A percentile compares a stretch with the other conserved stretches of the same genome.
Evolutionary conservation across 2,113 vertebrate species (phyloP).

Genomic region (Setophaga petechia): DNA sequence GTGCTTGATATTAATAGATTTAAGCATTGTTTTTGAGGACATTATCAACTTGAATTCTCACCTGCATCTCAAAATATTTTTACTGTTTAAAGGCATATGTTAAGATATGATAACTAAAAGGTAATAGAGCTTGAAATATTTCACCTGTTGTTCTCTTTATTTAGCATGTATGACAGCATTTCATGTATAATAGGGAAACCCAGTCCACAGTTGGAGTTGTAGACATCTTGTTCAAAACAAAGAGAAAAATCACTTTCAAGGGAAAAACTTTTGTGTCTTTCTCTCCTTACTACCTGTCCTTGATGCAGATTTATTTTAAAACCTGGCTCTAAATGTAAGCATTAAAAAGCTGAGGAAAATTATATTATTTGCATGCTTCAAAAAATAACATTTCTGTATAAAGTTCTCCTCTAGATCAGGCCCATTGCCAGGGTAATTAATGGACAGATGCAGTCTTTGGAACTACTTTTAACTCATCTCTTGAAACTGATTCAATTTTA

Average conservation of each 20-base stretch:
- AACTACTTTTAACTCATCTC: constrained; percentile 33
- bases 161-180: not conserved
- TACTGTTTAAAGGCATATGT: not conserved
- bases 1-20: not conserved
- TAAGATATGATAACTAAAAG: not conserved
- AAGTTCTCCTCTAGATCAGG: not conserved
- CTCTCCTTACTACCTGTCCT: not conserved
- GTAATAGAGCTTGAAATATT: not conserved
- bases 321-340: not conserved
- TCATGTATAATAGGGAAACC: not conserved
- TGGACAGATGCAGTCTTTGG: constrained; percentile 7
- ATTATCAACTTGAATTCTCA: not conserved
- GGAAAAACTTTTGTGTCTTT: not conserved
- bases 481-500: constrained; percentile 40
- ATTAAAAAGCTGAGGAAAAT: not conserved
- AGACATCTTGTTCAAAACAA: not conserved
- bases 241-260: not conserved
- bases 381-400: not conserved
- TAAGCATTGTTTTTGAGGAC: not conserved
- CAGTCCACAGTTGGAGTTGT: not conserved
- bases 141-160: not conserved
- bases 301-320: not conserved
- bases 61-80: not conserved
- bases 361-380: not conserved
- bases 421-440: not conserved